Evolutionary conservation across 2,113 vertebrate genomes (phyloP), one percentile per base, ranked within the genome.

Genomic region (Hypomesus transpacificus): DNA sequence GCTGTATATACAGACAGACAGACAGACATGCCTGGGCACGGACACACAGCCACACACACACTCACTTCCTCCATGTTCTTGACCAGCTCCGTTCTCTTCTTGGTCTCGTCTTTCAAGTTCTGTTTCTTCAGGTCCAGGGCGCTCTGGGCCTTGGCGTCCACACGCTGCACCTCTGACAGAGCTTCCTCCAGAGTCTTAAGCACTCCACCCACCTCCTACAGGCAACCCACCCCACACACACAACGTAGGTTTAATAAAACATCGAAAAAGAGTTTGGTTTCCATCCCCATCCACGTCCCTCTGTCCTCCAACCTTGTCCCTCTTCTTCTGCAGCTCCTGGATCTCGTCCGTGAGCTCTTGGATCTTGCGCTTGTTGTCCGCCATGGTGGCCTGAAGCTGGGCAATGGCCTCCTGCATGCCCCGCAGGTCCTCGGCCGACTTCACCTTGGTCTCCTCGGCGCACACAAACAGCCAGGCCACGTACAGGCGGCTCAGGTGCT

Each of bases 21-120:
- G 14, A 3, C 52, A 54, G 17, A 5, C 21, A 13, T 20, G 20
- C 16, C n/a, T 1, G 20, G 0, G 3, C 1, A 20, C 7, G 9
- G 18, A 14, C 9, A 60, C 22, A 3, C 16, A 51, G 16, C 22
- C 56, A 16, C 14, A 20, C 13, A 14, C 39, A 8, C 16, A 0
- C 64, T 85, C 89, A 98, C 97, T 92, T 97, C 94, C 34, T 92
- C 82, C 94, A 95, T 94, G 71, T 28, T 91, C 87, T 96, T 95
- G 17, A 94, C 75, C 14, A 98, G 82, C 61, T 95, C 92, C 52
- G 90, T 89, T 18, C 84, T 84, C 76, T 95, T 98, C 68, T 91
- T 91, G 75, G 90, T 89, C 92, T 98, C 96, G 78, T 82, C 90
- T 75, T 90, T 85, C 62, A 99, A 84, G 80, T 94, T 96, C 82